Evolutionary conservation across 1,140 invertebrate genomes (phyloP).

Genomic region (Andricus grossulariae): DNA sequence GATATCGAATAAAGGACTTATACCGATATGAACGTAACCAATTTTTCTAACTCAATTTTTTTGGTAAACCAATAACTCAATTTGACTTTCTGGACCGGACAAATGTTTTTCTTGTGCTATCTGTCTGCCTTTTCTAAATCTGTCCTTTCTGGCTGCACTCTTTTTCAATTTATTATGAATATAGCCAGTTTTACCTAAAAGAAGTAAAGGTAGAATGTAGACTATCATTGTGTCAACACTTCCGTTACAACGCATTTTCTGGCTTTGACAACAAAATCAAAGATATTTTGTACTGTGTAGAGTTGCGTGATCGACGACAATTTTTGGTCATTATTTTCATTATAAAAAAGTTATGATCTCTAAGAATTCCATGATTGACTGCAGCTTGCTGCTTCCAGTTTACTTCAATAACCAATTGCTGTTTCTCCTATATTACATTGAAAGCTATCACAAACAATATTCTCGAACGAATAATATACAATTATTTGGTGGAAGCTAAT

Average conservation of each 20-base stretch:
- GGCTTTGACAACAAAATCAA: neutral
- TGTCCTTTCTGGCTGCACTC: too few species aligned
- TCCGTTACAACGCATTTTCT: neutral
- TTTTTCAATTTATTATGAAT: too few species aligned
- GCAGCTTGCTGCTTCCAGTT: neutral
- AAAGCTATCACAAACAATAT: neutral
- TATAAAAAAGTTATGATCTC: constrained; percentile 33
- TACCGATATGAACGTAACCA: neutral
- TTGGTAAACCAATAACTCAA: too few species aligned
- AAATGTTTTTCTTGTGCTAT: too few species aligned
- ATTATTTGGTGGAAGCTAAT: neutral
- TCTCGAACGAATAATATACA: neutral
- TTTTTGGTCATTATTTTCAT: constrained; percentile 13
- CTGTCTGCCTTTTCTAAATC: too few species aligned
- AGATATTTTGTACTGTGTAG: neutral
- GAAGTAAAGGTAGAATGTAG: neutral
- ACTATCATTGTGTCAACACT: neutral
- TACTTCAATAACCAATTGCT: neutral
- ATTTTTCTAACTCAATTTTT: too few species aligned
- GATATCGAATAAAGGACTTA: neutral
- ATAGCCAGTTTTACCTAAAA: neutral
- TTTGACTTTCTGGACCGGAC: too few species aligned
- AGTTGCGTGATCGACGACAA: neutral
- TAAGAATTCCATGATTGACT: constrained; percentile 27
- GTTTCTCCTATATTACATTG: neutral